These are phyloP conservation scores for Pipistrellus pipistrellus DNA, from an alignment of 2,797 vertebrate species.

Conservation along the genomic window DNA sequence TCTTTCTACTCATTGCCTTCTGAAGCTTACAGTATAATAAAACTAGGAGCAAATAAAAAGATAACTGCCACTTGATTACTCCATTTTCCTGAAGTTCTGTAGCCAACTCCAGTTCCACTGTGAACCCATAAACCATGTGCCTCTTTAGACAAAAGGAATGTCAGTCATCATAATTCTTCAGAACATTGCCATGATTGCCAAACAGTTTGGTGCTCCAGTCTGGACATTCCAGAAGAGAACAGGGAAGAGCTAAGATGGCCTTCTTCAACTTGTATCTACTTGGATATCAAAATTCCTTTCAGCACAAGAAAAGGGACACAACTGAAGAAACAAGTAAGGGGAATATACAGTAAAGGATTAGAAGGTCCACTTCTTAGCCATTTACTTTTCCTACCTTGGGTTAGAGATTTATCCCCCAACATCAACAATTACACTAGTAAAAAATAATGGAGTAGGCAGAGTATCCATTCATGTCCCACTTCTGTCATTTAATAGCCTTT, in stretches of 20 bases:
- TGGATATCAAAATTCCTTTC: conserved; percentile 90
- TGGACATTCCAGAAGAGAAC: conserved; percentile 62
- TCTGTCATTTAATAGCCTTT: conserved; percentile 49
- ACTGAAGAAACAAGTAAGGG: conserved; percentile 78
- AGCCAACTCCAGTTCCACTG: neutral
- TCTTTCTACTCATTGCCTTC: conserved; percentile 22
- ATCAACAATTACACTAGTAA: neutral
- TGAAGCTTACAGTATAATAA: conserved; percentile 11
- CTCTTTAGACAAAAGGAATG: conserved; percentile 57
- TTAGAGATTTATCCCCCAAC: neutral
- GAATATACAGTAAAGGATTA: neutral
- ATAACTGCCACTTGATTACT: neutral
- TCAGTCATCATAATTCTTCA: conserved; percentile 34
- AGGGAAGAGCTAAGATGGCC: conserved; percentile 85
- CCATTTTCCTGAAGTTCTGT: conserved; percentile 51
- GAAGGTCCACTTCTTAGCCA: neutral
- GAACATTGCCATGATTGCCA: conserved; percentile 77
- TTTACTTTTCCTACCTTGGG: conserved; percentile 13
- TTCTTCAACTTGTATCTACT: conserved; percentile 90
- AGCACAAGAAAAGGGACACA: conserved; percentile 65
- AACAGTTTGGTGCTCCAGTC: conserved; percentile 21
- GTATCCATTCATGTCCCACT: conserved; percentile 1
- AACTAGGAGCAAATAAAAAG: neutral
- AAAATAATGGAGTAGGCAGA: neutral
- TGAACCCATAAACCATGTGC: conserved; percentile 51